Conservation (phyloP, 2,888 invertebrate genomes). For the Zeuzera pyrina region DNA sequence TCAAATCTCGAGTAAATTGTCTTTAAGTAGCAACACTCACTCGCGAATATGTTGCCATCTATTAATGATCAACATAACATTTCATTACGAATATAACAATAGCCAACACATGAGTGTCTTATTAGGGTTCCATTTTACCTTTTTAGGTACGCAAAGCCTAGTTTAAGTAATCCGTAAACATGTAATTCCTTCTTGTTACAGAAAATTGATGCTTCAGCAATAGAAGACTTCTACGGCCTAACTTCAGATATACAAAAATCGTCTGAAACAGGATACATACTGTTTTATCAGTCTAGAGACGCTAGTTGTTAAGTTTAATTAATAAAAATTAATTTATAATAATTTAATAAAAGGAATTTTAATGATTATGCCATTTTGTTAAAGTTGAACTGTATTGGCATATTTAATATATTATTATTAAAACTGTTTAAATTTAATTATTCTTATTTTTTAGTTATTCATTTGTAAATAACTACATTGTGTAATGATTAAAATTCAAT, state of each 20-base stretch:
- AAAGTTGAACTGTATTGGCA: conserved; percentile 62
- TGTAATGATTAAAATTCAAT: not conserved
- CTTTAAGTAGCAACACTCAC: too few relatives aligned
- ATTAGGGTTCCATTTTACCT: too few relatives aligned
- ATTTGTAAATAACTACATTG: conserved; percentile 57
- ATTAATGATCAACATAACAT: too few relatives aligned
- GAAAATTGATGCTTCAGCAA: conserved; percentile 99
- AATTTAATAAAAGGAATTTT: conserved; percentile 60
- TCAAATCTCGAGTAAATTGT: too few relatives aligned
- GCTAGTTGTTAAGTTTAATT: conserved; percentile 73
- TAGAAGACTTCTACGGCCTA: conserved; percentile 99
- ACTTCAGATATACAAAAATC: conserved; percentile 99
- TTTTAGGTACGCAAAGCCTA: too few relatives aligned
- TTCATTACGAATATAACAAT: too few relatives aligned
- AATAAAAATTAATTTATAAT: conserved; percentile 33
- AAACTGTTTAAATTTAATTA: conserved; percentile 41
- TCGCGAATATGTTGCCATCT: too few relatives aligned
- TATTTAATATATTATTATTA: conserved; percentile 56
- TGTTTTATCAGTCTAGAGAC: conserved; percentile 98
- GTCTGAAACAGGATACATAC: conserved; percentile 99
- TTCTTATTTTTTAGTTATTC: conserved; percentile 38
- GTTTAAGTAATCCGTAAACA: not conserved
- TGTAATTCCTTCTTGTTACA: conserved; percentile 51
- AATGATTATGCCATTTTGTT: conserved; percentile 58
- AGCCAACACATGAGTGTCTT: too few relatives aligned